Base-by-base conservation (phyloP, 2,797 vertebrate genomes). In the Labroides dimidiatus region DNA sequence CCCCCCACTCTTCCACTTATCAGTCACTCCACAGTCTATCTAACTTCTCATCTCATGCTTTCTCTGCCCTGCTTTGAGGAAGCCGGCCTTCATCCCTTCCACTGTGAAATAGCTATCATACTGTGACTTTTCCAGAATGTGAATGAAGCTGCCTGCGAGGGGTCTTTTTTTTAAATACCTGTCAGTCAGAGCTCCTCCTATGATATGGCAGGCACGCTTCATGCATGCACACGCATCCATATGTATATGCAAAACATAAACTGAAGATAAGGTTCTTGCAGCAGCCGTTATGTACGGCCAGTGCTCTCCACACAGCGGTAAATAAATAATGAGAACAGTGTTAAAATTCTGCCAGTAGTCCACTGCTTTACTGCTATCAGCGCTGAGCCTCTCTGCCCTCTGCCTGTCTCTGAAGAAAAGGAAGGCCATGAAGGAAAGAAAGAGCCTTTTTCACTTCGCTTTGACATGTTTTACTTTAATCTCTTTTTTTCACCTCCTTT, bases 291-390 rank as follows among this genome's bases (percentile, higher is more conserved):
- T 89, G 75, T 86, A 82, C 64, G 57, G 64, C 75, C 69, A 61
- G 80, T 56, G 43, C 75, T 72, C 75, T 54, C 74, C 84, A 77
- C 64, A 5, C 64, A 80, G 83, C 64, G 76, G 84, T 94, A 93
- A 94, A 94, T 94, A 93, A 94, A 91, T 93, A 72, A 94, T 94
- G 92, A 93, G 93, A 84, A 84, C 80, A 81, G 74, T 86, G 89
- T 93, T 93, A 85, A 93, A 88, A 93, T 94, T 93, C 93, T 86
- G 70, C 79, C 78, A 79, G 86, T 89, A 87, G 76, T 85, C 72
- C 66, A 19, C 23, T 15, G 43, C 78, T 71, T 64, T 73, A 57
- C 69, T 75, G 64, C 70, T 51, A 27, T 70, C 68, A 56, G 53
- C 52, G 62, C 57, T 52, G 39, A 66, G 65, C 58, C 42, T 71